Conservation (phyloP, 2,113 vertebrate genomes). For the Channa maculata region DNA sequence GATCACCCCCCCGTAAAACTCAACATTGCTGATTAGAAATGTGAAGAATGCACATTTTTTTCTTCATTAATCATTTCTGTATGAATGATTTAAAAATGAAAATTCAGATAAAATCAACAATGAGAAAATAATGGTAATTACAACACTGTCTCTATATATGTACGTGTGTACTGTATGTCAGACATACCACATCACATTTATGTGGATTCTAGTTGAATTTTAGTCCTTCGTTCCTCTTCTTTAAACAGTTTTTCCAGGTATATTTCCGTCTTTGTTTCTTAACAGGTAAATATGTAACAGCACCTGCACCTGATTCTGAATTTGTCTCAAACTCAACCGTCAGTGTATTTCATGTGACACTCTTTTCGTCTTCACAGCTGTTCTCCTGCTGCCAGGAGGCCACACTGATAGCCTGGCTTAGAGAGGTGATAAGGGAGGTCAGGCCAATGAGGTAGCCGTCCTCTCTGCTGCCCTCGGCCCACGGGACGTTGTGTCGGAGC, state of each 20-base stretch:
- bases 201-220: neutral
- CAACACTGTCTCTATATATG: conserved; percentile 10
- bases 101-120: no score
- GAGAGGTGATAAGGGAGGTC: conserved; percentile 74
- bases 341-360: conserved; percentile 22
- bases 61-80: neutral
- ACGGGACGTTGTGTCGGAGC: conserved; percentile 78
- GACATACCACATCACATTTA: conserved; percentile 14
- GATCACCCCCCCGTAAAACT: neutral
- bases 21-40: neutral
- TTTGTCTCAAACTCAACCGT: conserved; percentile 1
- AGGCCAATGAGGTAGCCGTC: conserved; percentile 87
- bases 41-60: neutral
- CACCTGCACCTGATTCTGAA: neutral
- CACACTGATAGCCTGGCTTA: conserved; percentile 72
- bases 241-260: neutral
- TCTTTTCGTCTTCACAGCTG: conserved; percentile 15
- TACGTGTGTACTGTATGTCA: conserved; percentile 9
- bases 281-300: conserved; percentile 10
- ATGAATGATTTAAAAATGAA: neutral
- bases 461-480: conserved; percentile 84
- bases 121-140: neutral
- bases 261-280: no score
- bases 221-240: neutral
- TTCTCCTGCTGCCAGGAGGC: conserved; percentile 49